Evolutionary conservation across 2,888 invertebrate species (phyloP).

Genomic region (Polyommatus iphigenia): DNA sequence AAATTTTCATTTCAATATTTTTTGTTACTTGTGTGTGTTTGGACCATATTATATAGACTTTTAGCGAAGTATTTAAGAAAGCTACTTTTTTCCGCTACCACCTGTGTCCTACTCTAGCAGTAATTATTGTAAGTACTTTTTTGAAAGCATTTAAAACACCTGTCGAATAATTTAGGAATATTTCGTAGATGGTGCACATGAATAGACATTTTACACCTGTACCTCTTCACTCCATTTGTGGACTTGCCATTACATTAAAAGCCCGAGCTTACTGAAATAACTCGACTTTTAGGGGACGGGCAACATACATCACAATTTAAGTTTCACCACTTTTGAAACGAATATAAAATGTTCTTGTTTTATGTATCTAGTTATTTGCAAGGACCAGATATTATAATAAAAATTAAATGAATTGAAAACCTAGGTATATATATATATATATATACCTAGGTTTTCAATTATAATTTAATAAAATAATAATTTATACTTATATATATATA

Average conservation of each 20-base stretch:
- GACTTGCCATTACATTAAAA: constrained; percentile 18
- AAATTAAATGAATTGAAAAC: too few relatives aligned
- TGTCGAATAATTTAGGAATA: constrained; percentile 10
- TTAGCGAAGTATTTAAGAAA: too few relatives aligned
- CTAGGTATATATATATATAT: too few relatives aligned
- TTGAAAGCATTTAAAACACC: background rate
- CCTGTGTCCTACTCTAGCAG: background rate
- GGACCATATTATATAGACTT: too few relatives aligned
- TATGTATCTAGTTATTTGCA: background rate
- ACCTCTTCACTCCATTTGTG: background rate
- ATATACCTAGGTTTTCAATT: too few relatives aligned
- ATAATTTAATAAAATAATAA: too few relatives aligned
- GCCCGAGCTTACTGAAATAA: background rate
- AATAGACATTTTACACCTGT: constrained; percentile 9
- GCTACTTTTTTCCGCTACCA: background rate
- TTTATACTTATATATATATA: too few relatives aligned
- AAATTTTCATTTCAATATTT: too few relatives aligned
- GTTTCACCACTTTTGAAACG: background rate
- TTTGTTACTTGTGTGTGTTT: too few relatives aligned
- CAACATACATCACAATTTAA: background rate
- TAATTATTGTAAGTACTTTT: background rate
- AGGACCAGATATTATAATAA: too few relatives aligned
- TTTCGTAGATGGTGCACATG: background rate
- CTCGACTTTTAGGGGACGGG: background rate
- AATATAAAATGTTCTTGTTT: background rate